These are phyloP conservation scores for Anguilla marmorata DNA, from an alignment of 2,797 vertebrate species.

Conservation along the genomic window DNA sequence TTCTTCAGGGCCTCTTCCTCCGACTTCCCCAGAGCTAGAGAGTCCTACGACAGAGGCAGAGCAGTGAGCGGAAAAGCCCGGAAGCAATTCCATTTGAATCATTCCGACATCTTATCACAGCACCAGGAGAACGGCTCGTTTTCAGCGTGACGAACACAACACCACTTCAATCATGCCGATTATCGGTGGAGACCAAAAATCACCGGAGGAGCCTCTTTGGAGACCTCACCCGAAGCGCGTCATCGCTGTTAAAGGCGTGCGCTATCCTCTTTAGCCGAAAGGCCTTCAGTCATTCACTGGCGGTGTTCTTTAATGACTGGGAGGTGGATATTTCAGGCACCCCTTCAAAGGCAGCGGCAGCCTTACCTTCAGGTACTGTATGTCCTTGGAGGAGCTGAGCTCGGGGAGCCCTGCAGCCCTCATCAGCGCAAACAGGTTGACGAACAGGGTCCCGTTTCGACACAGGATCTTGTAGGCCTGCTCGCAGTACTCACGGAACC, in stretches of 20 bases:
- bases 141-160: not conserved
- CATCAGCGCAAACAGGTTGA: constrained; percentile 97
- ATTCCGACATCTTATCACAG: not conserved
- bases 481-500: constrained; percentile 93
- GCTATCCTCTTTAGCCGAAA: not conserved
- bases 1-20: constrained; percentile 96
- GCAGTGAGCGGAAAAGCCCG: not conserved
- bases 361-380: constrained; percentile 94
- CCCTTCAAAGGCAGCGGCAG: not conserved
- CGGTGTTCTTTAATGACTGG: not conserved
- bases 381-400: constrained; percentile 95
- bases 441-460: constrained; percentile 89
- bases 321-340: not conserved
- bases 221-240: not conserved
- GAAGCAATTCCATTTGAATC: not conserved
- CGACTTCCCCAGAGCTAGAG: constrained; percentile 88
- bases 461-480: constrained; percentile 94
- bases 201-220: not conserved
- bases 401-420: constrained; percentile 95
- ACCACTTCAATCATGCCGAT: not conserved
- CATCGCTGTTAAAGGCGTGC: not conserved
- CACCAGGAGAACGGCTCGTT: not conserved
- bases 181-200: not conserved
- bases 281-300: not conserved
- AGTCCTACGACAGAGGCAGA: constrained; percentile 77